Evolutionary conservation across 2,113 vertebrate species (phyloP).

Genomic region (Haplochromis vanheusdeni): DNA sequence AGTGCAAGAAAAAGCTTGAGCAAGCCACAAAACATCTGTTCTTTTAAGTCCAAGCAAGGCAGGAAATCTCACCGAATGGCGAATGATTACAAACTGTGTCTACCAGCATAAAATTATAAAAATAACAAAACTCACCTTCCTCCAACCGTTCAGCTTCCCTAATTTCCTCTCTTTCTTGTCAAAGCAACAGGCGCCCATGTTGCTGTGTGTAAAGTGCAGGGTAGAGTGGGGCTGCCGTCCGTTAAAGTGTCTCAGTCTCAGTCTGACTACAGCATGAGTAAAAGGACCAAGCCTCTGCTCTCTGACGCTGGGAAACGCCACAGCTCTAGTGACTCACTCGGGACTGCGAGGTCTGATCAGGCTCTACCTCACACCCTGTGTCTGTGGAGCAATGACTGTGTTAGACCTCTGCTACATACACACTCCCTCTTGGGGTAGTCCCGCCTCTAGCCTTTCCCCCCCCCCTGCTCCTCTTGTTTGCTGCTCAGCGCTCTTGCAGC

Average conservation of each 20-base stretch:
- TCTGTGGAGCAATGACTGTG: conserved; percentile 16
- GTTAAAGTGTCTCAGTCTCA: conserved; percentile 30
- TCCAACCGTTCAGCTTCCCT: conserved; percentile 69
- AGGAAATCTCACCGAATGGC: background rate
- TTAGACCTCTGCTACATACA: conserved; percentile 10
- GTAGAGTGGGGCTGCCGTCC: conserved; percentile 32
- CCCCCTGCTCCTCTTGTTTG: background rate
- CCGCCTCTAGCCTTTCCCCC: conserved; percentile 16
- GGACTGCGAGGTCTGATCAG: conserved; percentile 56
- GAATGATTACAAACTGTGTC: background rate
- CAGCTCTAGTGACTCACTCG: conserved; percentile 56
- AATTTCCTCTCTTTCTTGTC: conserved; percentile 73
- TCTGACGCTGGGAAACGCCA: conserved; percentile 53
- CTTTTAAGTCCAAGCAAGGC: background rate
- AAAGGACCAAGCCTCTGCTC: conserved; percentile 20
- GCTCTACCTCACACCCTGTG: conserved; percentile 51
- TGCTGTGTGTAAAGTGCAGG: conserved; percentile 38
- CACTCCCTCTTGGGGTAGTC: conserved; percentile 42
- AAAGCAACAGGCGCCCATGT: conserved; percentile 75
- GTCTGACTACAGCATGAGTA: conserved; percentile 50
- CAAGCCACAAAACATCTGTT: background rate
- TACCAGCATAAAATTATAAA: background rate
- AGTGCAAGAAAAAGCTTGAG: background rate
- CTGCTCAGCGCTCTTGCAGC: background rate
- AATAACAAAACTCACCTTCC: conserved; percentile 62